Conservation (phyloP, 92 coral and sea anemone species). For the Zoanthus solanderi region DNA sequence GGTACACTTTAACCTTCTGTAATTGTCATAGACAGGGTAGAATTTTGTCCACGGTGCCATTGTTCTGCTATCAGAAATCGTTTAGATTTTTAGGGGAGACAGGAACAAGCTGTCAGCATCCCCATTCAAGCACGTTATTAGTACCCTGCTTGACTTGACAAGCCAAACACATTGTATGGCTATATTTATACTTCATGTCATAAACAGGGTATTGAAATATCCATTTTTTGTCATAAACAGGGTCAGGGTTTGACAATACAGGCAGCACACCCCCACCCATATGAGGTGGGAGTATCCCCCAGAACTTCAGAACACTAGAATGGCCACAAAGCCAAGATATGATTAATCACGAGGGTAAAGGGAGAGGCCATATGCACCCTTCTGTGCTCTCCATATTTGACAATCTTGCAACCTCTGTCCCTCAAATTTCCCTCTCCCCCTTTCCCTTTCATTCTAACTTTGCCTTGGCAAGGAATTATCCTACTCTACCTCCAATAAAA, state of each 20-base stretch:
- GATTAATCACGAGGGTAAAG: neutral
- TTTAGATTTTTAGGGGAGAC: too few species aligned
- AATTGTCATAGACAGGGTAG: conserved; percentile 9
- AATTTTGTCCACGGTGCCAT: too few species aligned
- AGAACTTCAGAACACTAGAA: neutral
- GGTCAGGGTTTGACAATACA: conserved; percentile 6
- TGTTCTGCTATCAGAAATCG: too few species aligned
- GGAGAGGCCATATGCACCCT: neutral
- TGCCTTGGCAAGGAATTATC: neutral
- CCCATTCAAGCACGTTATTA: too few species aligned
- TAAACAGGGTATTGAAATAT: conserved; percentile 4
- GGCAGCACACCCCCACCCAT: too few species aligned
- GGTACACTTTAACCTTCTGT: conserved; percentile 4
- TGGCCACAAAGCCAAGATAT: neutral
- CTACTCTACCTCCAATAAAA: neutral
- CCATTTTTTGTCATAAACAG: conserved; percentile 4
- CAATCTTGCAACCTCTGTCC: conserved; percentile 2
- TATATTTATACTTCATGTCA: neutral
- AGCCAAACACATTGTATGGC: too few species aligned
- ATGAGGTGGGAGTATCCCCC: too few species aligned
- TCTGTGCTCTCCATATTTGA: neutral
- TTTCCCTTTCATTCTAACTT: neutral
- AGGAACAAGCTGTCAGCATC: too few species aligned
- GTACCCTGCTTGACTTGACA: too few species aligned
- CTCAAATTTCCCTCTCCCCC: neutral